Conservation (phyloP, 37 sponge, comb jelly and placozoan genomes). For the Theonella swinhoei region DNA sequence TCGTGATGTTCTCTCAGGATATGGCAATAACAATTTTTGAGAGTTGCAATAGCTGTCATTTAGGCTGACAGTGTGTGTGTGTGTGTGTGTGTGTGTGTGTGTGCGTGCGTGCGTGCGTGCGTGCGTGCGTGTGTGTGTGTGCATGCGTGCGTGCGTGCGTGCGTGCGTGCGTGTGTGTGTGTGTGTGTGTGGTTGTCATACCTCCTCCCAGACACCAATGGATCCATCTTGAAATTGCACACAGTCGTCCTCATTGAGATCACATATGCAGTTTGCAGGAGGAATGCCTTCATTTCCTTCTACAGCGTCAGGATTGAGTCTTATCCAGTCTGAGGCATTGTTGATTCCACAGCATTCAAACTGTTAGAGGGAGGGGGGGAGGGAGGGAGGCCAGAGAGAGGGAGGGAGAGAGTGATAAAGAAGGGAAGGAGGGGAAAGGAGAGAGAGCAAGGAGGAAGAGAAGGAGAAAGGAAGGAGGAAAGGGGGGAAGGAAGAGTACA, state of each 20-base stretch:
- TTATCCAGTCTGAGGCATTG: conserved; percentile 39
- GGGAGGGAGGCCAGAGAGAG: no score
- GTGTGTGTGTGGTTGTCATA: conserved; percentile 22
- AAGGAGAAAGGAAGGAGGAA: no score
- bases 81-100: conserved; percentile 45
- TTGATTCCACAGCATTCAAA: conserved; percentile 55
- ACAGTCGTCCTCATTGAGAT: not conserved
- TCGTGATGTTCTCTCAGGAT: no score
- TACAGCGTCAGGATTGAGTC: conserved; percentile 1
- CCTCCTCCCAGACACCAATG: not conserved
- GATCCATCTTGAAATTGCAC: not conserved
- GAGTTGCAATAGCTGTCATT: no score
- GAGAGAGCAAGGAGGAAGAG: no score
- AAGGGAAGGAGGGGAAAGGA: no score
- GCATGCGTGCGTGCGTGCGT: conserved; percentile 37
- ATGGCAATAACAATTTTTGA: no score
- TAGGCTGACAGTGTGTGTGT: conserved; percentile 25
- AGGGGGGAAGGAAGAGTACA: not conserved
- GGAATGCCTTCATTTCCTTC: not conserved
- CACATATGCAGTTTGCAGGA: conserved; percentile 6
- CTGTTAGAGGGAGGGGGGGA: conserved; percentile 1
- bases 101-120: conserved; percentile 36
- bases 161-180: conserved; percentile 33
- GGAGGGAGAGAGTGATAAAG: not conserved
- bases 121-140: conserved; percentile 34